Base-by-base conservation (phyloP, 2,113 vertebrate genomes). In the Fregetta grallaria region DNA sequence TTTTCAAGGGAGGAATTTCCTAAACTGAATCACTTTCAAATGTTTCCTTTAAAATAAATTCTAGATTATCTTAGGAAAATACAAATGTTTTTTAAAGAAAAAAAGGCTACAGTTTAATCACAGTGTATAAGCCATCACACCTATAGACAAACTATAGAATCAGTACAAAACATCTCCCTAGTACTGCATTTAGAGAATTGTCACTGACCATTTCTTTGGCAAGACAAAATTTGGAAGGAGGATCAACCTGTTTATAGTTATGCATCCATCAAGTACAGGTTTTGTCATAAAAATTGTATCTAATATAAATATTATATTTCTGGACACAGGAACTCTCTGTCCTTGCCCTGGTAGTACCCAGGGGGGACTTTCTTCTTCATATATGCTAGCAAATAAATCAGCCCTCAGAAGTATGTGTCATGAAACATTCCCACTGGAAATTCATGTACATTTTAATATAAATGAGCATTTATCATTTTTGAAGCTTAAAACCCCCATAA, bases 381-480 rank as follows among this genome's bases (percentile, higher is more conserved):
- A 30, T 50, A 27, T 38, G 9, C 53, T 52, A 78, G 23, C 50
- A 17, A 95, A 78, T 59, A 93, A 92, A 79, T 83, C 76, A 66
- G 63, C 38, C 27, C 49, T 72, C 78, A 70, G 76, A 94, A 91
- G n/a, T 2, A 78, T 71, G 49, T 56, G 38, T 86, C n/a, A 74
- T 62, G 32, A 91, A 86, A 91, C 52, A 86, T 83, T 90, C 74
- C 81, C 77, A 56, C 29, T 90, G 78, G 68, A 94, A 94, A 90
- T 94, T 91, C 52, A 89, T 87, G 78, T 86, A 85, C 81, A 76
- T 96, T 96, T 96, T 92, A 94, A 94, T 94, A 90, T 90, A 91
- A 81, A 94, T 78, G 61, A 93, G 29, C 45, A 85, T 92, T 90
- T 95, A 90, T 88, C 42, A 82, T 83, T 91, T 93, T 56, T 63